Base-by-base conservation (phyloP, 2,113 vertebrate species). In the Balaeniceps rex region DNA sequence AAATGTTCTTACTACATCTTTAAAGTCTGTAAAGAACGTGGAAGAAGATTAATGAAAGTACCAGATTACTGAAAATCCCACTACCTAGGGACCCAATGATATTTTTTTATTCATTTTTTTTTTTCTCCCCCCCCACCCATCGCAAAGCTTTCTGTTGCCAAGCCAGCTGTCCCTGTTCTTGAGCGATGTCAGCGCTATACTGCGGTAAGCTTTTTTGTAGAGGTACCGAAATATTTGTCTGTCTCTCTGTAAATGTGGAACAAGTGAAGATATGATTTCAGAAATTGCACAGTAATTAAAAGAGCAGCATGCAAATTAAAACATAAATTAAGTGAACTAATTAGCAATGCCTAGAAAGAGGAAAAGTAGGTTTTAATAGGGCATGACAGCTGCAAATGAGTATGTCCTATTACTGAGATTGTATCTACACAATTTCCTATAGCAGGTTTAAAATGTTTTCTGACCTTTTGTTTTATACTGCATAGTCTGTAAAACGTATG, bases 31-130 rank as follows among this genome's bases (percentile, higher is more conserved):
- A 94, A 96, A 96, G 96, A 95, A 77, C 13, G 0, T 82, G 72
- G 81, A 96, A 91, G 97, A 97, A 91, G 97, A 97, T 97, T 95
- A 97, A 51, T 78, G 65, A 31, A 96, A 96, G 88, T 90, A 96
- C 88, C 93, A 77, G 96, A 92, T 97, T 97, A 97, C 46, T 69
- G 93, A 94, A 95, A 97, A 97, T 96, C 93, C 94, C 60, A 55
- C 93, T 93, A 93, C 88, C 96, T 91, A 96, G 93, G 95, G 95
- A 94, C 90, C 21, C 36, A 25, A 1, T 34, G 52, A 29, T 58
- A 1, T 42, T 64, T 75, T 68, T 93, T 72, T 25, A 81, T 68
- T 83, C 64, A 11, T 1, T 46, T 14, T 64, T 85, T 83, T 71
- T 78, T 60, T 19, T 19, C 31, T 24, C 26, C 54, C 46, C 47